phyloP scores from a whole-genome alignment of 2,888 invertebrate genomes.

The Bhutanitis thaidina region DNA sequence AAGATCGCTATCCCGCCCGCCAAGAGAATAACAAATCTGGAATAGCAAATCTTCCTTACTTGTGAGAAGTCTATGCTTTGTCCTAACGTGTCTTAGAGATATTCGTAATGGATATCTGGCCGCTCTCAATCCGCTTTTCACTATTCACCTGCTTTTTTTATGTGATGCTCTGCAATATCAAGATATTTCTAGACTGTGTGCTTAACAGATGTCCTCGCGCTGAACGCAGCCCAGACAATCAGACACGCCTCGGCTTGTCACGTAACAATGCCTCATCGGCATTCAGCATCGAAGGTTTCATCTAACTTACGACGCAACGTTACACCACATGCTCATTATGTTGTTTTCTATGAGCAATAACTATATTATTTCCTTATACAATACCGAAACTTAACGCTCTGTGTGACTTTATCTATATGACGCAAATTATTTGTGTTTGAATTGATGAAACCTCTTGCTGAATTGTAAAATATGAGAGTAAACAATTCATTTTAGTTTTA shows the following conservation, averaged over 20 bases:
- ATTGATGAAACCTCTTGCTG: too few species aligned
- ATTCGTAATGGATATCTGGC: too few species aligned
- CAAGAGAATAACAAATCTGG: too few species aligned
- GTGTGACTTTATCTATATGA: too few species aligned
- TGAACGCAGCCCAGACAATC: constrained; percentile 26
- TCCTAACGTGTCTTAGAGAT: too few species aligned
- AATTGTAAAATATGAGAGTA: too few species aligned
- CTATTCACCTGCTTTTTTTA: too few species aligned
- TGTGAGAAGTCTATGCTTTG: too few species aligned
- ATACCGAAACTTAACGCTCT: neutral
- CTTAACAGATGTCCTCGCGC: constrained; percentile 26
- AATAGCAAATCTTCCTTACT: too few species aligned
- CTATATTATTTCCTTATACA: neutral
- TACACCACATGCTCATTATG: constrained; percentile 1
- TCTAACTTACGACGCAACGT: constrained; percentile 7
- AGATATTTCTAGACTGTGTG: neutral
- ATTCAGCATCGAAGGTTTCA: constrained; percentile 32
- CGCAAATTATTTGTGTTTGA: neutral
- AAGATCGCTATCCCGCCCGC: too few species aligned
- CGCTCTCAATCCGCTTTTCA: too few species aligned
- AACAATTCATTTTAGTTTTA: too few species aligned
- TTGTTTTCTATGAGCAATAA: neutral
- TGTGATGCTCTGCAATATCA: neutral
- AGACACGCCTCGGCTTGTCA: constrained; percentile 32
- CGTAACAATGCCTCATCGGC: constrained; percentile 40